Base-by-base conservation (phyloP, 2,888 invertebrate species). In the Tipula helvola region DNA sequence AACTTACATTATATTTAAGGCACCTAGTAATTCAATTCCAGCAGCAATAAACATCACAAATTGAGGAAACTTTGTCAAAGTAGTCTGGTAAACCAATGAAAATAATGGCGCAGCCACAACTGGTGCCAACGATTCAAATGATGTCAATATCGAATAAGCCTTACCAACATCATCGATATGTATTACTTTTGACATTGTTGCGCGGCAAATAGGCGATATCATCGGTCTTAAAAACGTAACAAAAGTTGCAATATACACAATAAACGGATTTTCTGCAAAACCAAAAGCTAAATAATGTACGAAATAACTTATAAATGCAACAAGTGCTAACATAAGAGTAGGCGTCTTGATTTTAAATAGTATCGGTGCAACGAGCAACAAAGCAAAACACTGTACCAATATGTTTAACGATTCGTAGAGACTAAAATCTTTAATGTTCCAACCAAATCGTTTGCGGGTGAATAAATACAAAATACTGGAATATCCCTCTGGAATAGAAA, bases 141-240 rank as follows among this genome's bases (percentile, higher is more conserved):
- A 93, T 42, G 94, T 93, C 89, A 94, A 93, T 86, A 96, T 91
- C 0, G 96, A 93, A 89, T 95, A 96, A 41, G 95, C 93, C 91
- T 95, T 95, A 3, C 95, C 95, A 85, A 91, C 90, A 89, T 91
- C 91, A 52, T 89, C 89, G 12, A 89, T 87, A 5, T 91, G 90
- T 4, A 91, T 90, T 12, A 91, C 89, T 87, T 90, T 90, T 0
- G 92, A 90, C n/a, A 91, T 87, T 83, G 91, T 90, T 3, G 92
- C 90, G 0, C 92, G 89, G n/a, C 90, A 90, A 91, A 91, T 91
- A 86, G 91, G 92, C 0, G 90, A 90, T 88, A 90, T 89, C 2
- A 91, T 88, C 44, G 90, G 91, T 28, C 90, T 90, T 86, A 86
- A 86, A 44, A 86, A 47, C 0, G 42, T 44, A 13, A 44, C 36